A percentile compares a stretch with the other conserved stretches of the same genome.
Evolutionary conservation across 1,140 invertebrate species (phyloP).

Genomic region (Hydropsyche tenuis): DNA sequence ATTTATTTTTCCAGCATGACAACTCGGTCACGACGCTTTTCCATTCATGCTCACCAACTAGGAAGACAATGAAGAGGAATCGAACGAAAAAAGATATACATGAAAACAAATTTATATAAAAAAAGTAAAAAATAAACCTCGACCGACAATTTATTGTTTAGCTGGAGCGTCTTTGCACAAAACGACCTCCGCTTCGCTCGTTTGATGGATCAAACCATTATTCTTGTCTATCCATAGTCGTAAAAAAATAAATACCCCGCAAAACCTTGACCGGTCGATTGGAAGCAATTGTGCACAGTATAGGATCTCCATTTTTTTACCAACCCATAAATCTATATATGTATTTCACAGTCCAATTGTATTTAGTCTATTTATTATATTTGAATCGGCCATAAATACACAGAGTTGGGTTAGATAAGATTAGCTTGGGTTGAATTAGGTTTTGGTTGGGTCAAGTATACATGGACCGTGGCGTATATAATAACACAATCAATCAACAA

Average conservation of each 20-base stretch:
- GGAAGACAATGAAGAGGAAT: not conserved
- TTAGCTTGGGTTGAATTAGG: too few species aligned
- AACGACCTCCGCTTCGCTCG: not conserved
- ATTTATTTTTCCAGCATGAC: constrained; percentile 15
- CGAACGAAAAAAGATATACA: not conserved
- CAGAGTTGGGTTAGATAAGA: too few species aligned
- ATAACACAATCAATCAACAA: too few species aligned
- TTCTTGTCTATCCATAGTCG: not conserved
- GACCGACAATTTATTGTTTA: not conserved
- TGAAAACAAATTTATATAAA: not conserved
- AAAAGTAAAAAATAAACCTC: not conserved
- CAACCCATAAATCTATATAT: too few species aligned
- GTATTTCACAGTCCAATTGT: too few species aligned
- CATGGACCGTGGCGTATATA: too few species aligned
- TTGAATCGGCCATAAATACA: too few species aligned
- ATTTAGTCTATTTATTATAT: too few species aligned
- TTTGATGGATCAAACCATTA: not conserved
- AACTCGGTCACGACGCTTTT: constrained; percentile 6
- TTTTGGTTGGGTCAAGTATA: too few species aligned
- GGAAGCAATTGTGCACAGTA: not conserved
- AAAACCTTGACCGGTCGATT: constrained; percentile 14
- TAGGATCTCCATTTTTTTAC: too few species aligned
- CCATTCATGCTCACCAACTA: not conserved
- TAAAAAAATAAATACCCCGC: constrained; percentile 15
- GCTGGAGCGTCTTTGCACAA: not conserved